Evolutionary conservation across 2,888 invertebrate genomes (phyloP), one percentile per base, ranked within the genome.

Genomic region (Abrostola tripartita): DNA sequence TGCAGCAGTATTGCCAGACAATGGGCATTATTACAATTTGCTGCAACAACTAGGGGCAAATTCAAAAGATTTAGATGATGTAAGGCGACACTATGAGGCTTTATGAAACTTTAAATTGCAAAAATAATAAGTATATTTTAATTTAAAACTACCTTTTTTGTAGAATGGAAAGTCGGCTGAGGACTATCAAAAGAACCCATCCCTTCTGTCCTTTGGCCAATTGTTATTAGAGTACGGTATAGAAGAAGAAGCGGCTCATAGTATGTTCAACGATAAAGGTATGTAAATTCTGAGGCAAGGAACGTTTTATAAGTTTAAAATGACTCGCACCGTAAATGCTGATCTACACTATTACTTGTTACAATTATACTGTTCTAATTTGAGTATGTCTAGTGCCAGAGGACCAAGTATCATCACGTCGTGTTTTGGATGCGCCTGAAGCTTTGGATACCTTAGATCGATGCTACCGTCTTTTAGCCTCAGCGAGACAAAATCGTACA

Each of bases 21-120:
- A 98, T 84, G 98, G 97, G 0, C 97, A 98, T 87, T 98, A 97
- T 85, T 98, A 97, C 88, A 97, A 97, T 88, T 95, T 98, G 59
- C 93, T 99, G 56, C 95, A 97, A 75, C 98, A 98, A 86, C 95
- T 98, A 63, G 99, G 98, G 55, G 98, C 98, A 41, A 98, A 98
- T 92, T 96, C 97, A 2, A 96, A 97, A 83, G 95, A 96, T 58
- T 95, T 96, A 75, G 99, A 99, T 91, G 97, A 97, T 88, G 98
- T 98, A 93, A 95, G 96, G 7, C 11, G n/a, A n/a, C n/a, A n/a
- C n/a, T n/a, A 58, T 24, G 53, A 51, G n/a, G n/a, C n/a, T 58
- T 10, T 65, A 47, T 37, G 37, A 36, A 37, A 52, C 4, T 24
- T 50, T 52, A 36, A 35, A 50, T 41, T 24, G 11, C 8, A 38